Base-by-base conservation (phyloP, 1,140 invertebrate genomes). In the Radopholus similis region DNA sequence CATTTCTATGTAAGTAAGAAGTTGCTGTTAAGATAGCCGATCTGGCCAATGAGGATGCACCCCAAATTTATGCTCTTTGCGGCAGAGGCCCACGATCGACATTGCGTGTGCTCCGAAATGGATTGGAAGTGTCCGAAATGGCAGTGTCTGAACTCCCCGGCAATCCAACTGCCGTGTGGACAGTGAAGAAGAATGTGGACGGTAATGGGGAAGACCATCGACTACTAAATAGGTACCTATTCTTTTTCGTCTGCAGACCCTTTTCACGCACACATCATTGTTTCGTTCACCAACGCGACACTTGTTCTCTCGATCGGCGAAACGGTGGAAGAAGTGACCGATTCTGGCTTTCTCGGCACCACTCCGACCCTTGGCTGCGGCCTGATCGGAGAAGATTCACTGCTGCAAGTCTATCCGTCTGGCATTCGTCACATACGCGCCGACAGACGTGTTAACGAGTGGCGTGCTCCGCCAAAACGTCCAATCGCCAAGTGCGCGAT, bases 111-210 rank as follows among this genome's bases (percentile, higher is more conserved):
- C 84, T 99, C 2, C 87, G 95, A 47, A 96, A 99, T 84, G 96
- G 96, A 77, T 85, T 99, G 13, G 95, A 99, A 87, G 94, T 89
- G 1, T 93, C 93, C 0, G 96, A 99, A 85, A 98, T 99, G 95
- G 96, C 95, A 75, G 94, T 98, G 3, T 97, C 94, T 53, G 95
- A 98, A 84, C 85, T 99, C 70, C 96, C 96, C 13, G 95, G 95
- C 83, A 97, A 95, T 83, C 96, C 96, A 9, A 98, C 96, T 86
- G 95, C 95, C 79, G 96, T 99, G 5, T 99, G 96, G 96, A 98
- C 96, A 35, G 95, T 99, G 1, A 95, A 96, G 83, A 88, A 90
- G 82, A 89, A 92, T 84, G 88, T 90, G 82, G 95, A 98, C 87
- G 93, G 92, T 94, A 85, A 88, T 9, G 44, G 4, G 3, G 1